Evolutionary conservation across 2,888 invertebrate species (phyloP).

Genomic region (Cryptus viduatorius): DNA sequence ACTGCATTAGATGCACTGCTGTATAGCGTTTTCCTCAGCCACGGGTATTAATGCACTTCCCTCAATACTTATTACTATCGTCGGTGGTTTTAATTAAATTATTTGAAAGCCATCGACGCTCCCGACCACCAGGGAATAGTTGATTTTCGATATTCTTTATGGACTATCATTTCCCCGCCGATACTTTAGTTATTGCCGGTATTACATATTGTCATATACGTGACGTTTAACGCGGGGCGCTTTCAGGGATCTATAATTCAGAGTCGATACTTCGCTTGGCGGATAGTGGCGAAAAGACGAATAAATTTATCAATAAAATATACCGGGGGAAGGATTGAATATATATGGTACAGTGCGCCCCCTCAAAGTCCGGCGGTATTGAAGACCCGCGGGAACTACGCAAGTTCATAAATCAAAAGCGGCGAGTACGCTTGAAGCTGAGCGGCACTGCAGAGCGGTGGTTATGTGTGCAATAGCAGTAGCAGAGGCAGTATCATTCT

Average conservation of each 20-base stretch:
- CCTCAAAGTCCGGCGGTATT: constrained; percentile 50
- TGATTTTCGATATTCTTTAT: constrained; percentile 37
- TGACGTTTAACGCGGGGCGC: neutral
- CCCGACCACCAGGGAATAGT: constrained; percentile 35
- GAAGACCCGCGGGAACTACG: constrained; percentile 48
- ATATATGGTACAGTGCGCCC: constrained; percentile 19
- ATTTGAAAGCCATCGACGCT: constrained; percentile 31
- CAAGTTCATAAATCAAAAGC: constrained; percentile 65
- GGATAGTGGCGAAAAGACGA: constrained; percentile 54
- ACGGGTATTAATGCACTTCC: neutral
- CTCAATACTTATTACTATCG: constrained; percentile 39
- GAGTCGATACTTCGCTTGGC: neutral
- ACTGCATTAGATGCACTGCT: constrained; percentile 54
- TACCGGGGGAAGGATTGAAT: constrained; percentile 4
- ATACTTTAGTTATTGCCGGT: neutral
- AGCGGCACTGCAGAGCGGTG: constrained; percentile 40
- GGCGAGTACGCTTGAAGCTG: constrained; percentile 47
- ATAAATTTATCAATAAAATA: constrained; percentile 49
- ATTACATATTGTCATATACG: neutral
- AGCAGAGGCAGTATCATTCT: constrained; percentile 47
- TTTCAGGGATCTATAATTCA: constrained; percentile 39
- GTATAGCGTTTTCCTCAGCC: constrained; percentile 3
- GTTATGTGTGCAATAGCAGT: constrained; percentile 47
- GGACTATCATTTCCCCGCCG: constrained; percentile 1
- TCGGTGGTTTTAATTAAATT: constrained; percentile 49